Conservation (phyloP, 2,113 vertebrate genomes). For the Calyptomena viridis region DNA sequence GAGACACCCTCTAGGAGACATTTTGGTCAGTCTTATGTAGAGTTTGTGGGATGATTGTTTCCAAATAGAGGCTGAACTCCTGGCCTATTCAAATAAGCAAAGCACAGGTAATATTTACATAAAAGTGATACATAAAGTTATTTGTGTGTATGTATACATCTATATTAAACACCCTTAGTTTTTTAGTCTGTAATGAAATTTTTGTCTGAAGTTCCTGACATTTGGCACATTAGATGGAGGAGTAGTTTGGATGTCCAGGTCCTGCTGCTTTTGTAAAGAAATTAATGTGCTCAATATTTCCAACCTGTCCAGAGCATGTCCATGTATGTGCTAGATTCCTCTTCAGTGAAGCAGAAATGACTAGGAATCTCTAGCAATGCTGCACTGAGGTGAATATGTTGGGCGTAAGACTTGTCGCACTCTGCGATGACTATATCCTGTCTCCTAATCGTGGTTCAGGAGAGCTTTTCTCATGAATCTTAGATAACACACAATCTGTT, state of each 20-base stretch:
- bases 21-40: not conserved
- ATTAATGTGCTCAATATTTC: not conserved
- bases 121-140: not conserved
- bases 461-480: not conserved
- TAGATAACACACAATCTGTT: not conserved
- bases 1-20: not conserved
- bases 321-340: not conserved
- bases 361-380: not conserved
- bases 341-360: not conserved
- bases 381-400: not conserved
- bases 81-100: not conserved
- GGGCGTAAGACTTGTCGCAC: not conserved
- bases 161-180: not conserved
- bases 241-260: not conserved
- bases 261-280: not conserved
- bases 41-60: not conserved
- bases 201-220: not conserved
- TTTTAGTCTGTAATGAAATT: not conserved
- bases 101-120: not conserved
- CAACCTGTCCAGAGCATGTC: not conserved
- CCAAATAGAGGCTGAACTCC: not conserved
- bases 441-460: not conserved
- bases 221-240: not conserved
- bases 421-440: rapidly evolving
- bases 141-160: not conserved